Conservation (phyloP, 2,113 vertebrate genomes). For the Pomatorhinus ruficollis region DNA sequence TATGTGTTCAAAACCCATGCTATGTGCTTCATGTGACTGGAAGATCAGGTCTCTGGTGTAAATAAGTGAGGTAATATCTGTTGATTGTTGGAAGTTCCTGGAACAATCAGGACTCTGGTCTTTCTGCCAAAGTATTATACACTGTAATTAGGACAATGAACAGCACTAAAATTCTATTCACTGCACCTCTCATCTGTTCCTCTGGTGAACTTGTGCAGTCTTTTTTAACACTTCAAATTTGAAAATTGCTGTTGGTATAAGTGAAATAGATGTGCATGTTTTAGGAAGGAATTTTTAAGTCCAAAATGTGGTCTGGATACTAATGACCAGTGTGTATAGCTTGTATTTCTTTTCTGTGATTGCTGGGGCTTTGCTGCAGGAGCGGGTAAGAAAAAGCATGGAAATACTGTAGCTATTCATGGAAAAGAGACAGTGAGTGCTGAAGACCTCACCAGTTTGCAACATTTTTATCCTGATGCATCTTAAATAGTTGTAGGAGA, state of each 20-base stretch:
- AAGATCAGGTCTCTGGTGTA: conserved; percentile 31
- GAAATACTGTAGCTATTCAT: neutral
- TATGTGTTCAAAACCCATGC: neutral
- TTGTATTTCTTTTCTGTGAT: neutral
- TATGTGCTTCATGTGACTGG: neutral
- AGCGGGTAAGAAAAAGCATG: neutral
- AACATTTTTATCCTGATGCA: neutral
- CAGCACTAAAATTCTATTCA: neutral
- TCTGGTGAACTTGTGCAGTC: neutral
- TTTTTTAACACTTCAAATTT: neutral
- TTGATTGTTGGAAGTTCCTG: conserved; percentile 16
- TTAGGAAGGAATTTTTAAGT: neutral
- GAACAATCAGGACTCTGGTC: neutral
- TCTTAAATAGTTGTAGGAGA: neutral
- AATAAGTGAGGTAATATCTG: conserved; percentile 24
- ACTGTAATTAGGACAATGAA: neutral
- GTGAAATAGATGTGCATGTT: neutral
- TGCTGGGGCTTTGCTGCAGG: neutral
- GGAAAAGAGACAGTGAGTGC: neutral
- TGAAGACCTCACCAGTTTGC: neutral
- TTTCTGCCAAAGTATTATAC: conserved; percentile 36
- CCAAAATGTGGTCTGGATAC: neutral
- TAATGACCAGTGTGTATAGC: neutral
- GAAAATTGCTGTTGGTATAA: neutral
- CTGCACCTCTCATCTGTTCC: neutral